These are phyloP conservation scores for Ramphastos sulfuratus DNA, from an alignment of 2,113 vertebrate genomes.

Conservation along the genomic window DNA sequence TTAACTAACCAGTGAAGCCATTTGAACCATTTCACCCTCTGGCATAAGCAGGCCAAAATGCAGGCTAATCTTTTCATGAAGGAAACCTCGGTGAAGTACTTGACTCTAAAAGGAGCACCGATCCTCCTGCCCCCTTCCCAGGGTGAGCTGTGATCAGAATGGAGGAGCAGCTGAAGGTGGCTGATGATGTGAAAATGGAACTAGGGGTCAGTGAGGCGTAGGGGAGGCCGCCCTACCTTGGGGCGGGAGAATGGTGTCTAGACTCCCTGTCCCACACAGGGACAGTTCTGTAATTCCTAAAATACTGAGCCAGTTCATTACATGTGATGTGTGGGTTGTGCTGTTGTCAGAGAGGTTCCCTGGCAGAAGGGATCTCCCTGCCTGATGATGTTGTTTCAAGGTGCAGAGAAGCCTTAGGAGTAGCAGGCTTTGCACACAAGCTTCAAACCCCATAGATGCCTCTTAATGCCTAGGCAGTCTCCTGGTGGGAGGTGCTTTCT, in stretches of 20 bases:
- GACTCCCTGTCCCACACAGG: fast-evolving
- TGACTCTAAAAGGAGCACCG: fast-evolving
- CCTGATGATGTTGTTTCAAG: not conserved
- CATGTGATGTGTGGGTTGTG: not conserved
- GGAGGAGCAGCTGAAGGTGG: not conserved
- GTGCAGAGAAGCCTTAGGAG: not conserved
- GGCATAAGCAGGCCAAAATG: not conserved
- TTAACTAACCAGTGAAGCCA: conserved; percentile 1
- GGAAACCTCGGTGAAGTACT: not conserved
- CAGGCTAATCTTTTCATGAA: conserved; percentile 5
- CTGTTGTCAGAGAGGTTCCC: not conserved
- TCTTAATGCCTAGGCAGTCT: not conserved
- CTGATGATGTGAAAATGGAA: not conserved
- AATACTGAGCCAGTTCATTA: not conserved
- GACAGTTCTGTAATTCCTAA: not conserved
- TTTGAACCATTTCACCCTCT: conserved; percentile 14
- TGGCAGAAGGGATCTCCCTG: not conserved
- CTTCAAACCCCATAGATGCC: not conserved
- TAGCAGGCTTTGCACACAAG: not conserved
- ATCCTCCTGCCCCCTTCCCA: not conserved
- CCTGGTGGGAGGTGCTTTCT: not conserved
- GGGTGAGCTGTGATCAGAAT: not conserved
- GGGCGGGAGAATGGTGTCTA: not conserved
- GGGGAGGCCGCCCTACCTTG: not conserved
- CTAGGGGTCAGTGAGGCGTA: not conserved